Conservation (phyloP, 2,888 invertebrate genomes). For the Steinernema scapterisci region DNA sequence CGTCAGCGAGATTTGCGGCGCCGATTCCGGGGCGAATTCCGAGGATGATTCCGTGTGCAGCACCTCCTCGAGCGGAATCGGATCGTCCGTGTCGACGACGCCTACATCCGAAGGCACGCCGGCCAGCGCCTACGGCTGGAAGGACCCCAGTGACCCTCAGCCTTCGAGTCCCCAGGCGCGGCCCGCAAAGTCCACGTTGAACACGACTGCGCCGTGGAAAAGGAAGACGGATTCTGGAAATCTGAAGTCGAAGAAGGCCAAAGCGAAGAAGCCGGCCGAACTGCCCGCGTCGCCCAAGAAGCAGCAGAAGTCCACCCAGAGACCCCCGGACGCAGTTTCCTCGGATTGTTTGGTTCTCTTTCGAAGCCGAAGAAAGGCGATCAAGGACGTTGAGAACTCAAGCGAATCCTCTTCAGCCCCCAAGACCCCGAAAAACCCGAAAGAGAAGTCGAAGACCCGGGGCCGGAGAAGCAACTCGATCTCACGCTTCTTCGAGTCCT, state of each 20-base stretch:
- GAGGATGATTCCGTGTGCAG: constrained; percentile 23
- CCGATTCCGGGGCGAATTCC: constrained; percentile 11
- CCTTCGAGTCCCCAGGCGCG: neutral
- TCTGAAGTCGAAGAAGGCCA: neutral
- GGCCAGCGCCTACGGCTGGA: neutral
- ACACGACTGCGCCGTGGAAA: constrained; percentile 14
- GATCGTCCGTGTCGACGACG: constrained; percentile 22
- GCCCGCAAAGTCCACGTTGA: neutral
- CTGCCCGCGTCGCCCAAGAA: constrained; percentile 21
- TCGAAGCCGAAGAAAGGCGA: neutral
- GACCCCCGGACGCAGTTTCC: constrained; percentile 26
- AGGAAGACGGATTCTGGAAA: neutral
- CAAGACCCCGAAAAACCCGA: neutral
- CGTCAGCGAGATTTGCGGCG: neutral
- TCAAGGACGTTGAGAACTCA: neutral
- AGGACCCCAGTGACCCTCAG: constrained; percentile 13
- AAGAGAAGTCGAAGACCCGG: neutral
- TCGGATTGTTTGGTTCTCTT: constrained; percentile 12
- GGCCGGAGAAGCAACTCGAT: constrained; percentile 13
- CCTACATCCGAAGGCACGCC: constrained; percentile 25
- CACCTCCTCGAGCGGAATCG: constrained; percentile 24
- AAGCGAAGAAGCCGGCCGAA: constrained; percentile 11
- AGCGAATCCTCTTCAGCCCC: neutral
- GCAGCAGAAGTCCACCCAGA: neutral
- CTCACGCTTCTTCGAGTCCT: constrained; percentile 28